Percentiles rank a stretch among this genome's conserved stretches.
phyloP scores from a whole-genome alignment of 2,113 vertebrate genomes.

The Nesogale talazaci region DNA sequence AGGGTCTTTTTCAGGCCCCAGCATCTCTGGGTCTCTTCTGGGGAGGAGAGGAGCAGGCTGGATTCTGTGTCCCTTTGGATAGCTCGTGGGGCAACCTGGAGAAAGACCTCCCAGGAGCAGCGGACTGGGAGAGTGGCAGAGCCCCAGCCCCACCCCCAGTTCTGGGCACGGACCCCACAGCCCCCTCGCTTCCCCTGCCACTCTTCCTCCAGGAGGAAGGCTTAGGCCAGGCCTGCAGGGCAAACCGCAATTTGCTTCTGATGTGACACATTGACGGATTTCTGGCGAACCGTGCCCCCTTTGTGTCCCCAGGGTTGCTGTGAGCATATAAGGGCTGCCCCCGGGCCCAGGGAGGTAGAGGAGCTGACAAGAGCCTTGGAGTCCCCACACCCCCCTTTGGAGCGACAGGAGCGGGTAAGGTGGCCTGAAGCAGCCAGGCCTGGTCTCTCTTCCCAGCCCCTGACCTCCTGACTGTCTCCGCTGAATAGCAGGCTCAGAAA shows the following conservation, averaged over 20 bases:
- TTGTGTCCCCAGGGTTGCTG: slow-evolving; percentile 67
- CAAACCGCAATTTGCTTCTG: slow-evolving; percentile 75
- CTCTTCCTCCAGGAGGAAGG: slow-evolving; percentile 69
- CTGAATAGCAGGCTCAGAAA: background rate
- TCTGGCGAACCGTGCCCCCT: slow-evolving; percentile 66
- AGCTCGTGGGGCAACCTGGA: background rate
- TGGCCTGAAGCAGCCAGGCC: background rate
- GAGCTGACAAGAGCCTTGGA: background rate
- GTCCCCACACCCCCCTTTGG: background rate
- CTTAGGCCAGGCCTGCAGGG: slow-evolving; percentile 66
- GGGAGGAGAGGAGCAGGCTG: background rate
- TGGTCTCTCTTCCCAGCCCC: background rate
- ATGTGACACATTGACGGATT: slow-evolving; percentile 77
- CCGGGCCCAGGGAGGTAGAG: background rate
- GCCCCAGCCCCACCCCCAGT: background rate
- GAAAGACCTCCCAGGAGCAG: background rate
- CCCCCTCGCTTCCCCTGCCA: background rate
- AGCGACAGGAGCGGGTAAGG: slow-evolving; percentile 69
- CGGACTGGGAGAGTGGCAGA: background rate
- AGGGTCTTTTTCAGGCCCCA: background rate
- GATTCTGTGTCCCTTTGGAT: background rate
- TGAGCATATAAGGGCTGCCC: slow-evolving; percentile 66
- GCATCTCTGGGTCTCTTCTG: background rate
- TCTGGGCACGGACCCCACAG: slow-evolving; percentile 24
- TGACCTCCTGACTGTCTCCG: rapidly evolving